phyloP scores from a whole-genome alignment of 2,797 vertebrate species.

The Manis javanica region DNA sequence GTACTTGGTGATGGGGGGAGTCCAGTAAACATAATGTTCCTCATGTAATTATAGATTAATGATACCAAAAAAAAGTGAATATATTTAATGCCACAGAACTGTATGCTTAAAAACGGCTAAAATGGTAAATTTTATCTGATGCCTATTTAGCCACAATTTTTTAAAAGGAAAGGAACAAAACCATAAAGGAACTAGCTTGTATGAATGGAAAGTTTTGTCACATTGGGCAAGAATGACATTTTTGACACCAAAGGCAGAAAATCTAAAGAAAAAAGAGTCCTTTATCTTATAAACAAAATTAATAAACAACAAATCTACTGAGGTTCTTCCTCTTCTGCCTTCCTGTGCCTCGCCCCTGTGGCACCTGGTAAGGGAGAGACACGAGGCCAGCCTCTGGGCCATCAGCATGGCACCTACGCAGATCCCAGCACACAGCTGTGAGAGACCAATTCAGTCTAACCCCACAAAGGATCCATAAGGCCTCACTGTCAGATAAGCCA shows the following conservation, averaged over 20 bases:
- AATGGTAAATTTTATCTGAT: background rate
- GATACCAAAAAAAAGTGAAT: too few species aligned
- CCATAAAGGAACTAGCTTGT: background rate
- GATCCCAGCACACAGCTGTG: background rate
- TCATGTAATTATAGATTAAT: too few species aligned
- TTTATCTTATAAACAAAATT: background rate
- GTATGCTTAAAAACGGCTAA: too few species aligned
- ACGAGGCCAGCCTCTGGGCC: background rate
- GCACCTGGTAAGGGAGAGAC: background rate
- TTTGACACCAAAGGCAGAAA: background rate
- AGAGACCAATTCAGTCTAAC: background rate
- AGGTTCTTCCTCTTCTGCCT: too few species aligned
- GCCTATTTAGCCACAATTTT: background rate
- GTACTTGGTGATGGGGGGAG: too few species aligned
- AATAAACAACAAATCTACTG: background rate
- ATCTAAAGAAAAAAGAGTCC: background rate
- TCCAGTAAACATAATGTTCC: too few species aligned
- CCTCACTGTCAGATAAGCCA: background rate
- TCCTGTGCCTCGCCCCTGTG: background rate
- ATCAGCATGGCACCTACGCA: background rate
- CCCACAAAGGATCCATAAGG: too few species aligned
- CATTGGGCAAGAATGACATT: background rate
- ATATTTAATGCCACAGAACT: too few species aligned
- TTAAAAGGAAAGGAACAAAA: background rate
- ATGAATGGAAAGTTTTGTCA: background rate